Percentiles rank a stretch among this genome's conserved stretches.
phyloP scores from a whole-genome alignment of 2,113 vertebrate genomes.

The Greenwoodochromis staneri region DNA sequence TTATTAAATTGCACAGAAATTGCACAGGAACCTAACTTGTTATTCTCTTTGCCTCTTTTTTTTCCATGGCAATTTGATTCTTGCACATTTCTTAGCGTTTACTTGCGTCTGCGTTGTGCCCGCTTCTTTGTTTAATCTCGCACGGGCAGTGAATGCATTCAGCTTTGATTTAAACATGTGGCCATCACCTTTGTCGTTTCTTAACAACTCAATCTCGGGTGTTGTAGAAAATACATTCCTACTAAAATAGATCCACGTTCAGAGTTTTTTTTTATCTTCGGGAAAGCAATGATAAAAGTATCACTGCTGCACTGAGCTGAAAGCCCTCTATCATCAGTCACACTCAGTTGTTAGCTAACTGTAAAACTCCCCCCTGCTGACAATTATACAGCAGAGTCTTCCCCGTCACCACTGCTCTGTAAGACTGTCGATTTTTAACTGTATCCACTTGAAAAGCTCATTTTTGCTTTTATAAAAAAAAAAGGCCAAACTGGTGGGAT shows the following conservation, averaged over 20 bases:
- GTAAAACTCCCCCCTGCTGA: background rate
- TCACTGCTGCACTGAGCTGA: background rate
- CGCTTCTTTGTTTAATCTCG: background rate
- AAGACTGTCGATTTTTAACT: background rate
- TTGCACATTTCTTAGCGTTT: background rate
- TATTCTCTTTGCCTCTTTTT: background rate
- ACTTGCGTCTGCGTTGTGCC: background rate
- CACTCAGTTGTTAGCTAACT: background rate
- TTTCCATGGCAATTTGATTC: background rate
- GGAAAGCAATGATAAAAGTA: background rate
- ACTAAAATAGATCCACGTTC: background rate
- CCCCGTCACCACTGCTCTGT: background rate
- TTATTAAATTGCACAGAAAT: constrained; percentile 22
- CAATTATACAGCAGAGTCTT: background rate
- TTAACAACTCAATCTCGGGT: background rate
- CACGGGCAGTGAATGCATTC: too few relatives aligned
- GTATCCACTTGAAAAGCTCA: background rate
- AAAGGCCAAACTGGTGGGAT: background rate
- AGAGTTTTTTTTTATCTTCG: background rate
- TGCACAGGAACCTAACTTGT: background rate
- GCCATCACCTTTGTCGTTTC: background rate
- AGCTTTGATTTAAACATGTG: background rate
- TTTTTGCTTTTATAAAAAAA: background rate
- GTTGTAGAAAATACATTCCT: background rate
- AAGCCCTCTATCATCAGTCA: background rate